phyloP scores from a whole-genome alignment of 2,888 invertebrate species.

The Pomacea canaliculata region DNA sequence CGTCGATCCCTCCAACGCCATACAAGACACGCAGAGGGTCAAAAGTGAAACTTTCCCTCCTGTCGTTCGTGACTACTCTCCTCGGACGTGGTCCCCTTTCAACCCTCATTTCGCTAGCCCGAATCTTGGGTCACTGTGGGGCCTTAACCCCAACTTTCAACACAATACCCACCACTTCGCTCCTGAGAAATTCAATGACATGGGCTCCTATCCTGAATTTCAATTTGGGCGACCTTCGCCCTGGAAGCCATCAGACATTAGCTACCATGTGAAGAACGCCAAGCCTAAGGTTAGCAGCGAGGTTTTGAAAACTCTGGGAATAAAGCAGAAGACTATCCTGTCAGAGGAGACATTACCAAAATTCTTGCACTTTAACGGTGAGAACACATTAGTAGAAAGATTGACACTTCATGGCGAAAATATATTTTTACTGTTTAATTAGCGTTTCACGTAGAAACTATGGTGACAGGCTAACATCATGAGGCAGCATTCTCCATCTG shows the following conservation, averaged over 20 bases:
- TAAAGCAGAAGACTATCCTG: slow-evolving; percentile 25
- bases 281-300: neutral
- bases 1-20: neutral
- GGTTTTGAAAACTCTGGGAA: neutral
- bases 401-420: no score
- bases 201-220: neutral
- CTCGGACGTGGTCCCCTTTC: neutral
- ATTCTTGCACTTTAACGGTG: slow-evolving; percentile 10
- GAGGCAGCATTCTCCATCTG: no score
- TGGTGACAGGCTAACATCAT: no score
- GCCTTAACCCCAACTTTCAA: neutral
- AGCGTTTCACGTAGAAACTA: no score
- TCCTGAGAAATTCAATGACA: neutral
- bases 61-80: neutral
- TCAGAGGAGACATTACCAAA: slow-evolving; percentile 14
- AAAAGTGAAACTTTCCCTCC: no score
- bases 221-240: neutral
- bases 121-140: slow-evolving; percentile 17
- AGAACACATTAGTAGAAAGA: neutral
- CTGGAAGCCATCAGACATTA: neutral
- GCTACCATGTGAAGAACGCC: neutral
- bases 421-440: no score
- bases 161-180: neutral
- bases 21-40: no score
- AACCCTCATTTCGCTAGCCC: neutral